Conservation (phyloP, 1,140 invertebrate genomes). For the Oppia nitens region DNA sequence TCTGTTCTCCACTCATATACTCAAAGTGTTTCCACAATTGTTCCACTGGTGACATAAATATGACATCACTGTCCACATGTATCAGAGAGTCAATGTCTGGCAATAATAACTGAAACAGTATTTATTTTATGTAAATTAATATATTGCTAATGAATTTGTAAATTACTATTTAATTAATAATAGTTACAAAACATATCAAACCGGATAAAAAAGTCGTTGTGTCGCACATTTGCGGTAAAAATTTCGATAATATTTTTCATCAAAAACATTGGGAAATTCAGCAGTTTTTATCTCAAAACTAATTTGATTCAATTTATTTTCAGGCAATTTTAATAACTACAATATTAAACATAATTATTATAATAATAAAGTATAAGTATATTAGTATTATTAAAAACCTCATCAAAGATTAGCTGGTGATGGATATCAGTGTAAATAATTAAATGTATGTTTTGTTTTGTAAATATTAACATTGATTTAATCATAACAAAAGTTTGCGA, state of each 20-base stretch:
- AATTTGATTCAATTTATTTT: background rate
- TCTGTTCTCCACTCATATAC: background rate
- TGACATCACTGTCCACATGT: background rate
- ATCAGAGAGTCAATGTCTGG: background rate
- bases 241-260: background rate
- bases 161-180: too few relatives aligned
- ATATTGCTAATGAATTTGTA: too few relatives aligned
- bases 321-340: background rate
- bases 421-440: too few relatives aligned
- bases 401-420: too few relatives aligned
- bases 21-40: background rate
- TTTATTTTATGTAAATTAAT: too few relatives aligned
- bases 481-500: background rate
- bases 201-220: background rate
- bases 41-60: background rate
- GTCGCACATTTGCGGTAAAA: background rate
- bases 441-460: background rate
- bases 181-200: background rate
- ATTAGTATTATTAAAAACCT: too few relatives aligned
- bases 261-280: background rate
- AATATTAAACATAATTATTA: too few relatives aligned
- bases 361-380: too few relatives aligned
- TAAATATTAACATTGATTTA: background rate
- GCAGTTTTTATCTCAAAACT: background rate
- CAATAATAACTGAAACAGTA: background rate